Conservation (phyloP, 2,797 vertebrate species). For the Craterocephalus amniculus region DNA sequence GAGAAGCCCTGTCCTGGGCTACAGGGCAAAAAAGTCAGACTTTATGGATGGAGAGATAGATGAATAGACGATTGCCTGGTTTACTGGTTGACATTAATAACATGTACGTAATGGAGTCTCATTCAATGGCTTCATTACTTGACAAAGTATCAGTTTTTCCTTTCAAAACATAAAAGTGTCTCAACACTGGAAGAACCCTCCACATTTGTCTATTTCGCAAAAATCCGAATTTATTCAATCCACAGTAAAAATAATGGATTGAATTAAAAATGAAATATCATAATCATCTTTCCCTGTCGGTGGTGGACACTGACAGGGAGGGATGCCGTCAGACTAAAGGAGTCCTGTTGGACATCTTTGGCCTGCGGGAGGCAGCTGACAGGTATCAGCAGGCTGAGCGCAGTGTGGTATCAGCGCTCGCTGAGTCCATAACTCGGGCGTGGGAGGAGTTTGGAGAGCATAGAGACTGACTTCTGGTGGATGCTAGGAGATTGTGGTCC, state of each 20-base stretch:
- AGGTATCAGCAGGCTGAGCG: too few species aligned
- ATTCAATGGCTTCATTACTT: constrained; percentile 13
- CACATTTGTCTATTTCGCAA: not conserved
- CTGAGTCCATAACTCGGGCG: too few species aligned
- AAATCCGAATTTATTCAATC: not conserved
- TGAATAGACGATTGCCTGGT: constrained; percentile 36
- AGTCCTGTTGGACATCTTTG: too few species aligned
- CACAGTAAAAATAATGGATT: not conserved
- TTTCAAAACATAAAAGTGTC: not conserved
- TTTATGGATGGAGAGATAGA: constrained; percentile 45
- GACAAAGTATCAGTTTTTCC: constrained; percentile 1
- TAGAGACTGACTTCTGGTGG: too few species aligned
- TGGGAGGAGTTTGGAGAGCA: too few species aligned
- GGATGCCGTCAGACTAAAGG: too few species aligned
- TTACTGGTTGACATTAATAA: constrained; percentile 40
- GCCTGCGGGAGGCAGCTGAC: too few species aligned
- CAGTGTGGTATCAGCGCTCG: too few species aligned
- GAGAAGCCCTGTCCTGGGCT: constrained; percentile 73
- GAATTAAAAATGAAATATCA: too few species aligned
- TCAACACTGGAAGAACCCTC: not conserved
- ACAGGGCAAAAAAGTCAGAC: constrained; percentile 57
- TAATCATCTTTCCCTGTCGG: too few species aligned
- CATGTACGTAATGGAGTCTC: constrained; percentile 2
- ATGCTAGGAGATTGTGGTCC: too few species aligned
- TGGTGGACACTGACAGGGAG: too few species aligned